A percentile compares a stretch with the other conserved stretches of the same genome.
Conservation (phyloP, 2,888 invertebrate genomes). For the Drosophila kokeensis region DNA sequence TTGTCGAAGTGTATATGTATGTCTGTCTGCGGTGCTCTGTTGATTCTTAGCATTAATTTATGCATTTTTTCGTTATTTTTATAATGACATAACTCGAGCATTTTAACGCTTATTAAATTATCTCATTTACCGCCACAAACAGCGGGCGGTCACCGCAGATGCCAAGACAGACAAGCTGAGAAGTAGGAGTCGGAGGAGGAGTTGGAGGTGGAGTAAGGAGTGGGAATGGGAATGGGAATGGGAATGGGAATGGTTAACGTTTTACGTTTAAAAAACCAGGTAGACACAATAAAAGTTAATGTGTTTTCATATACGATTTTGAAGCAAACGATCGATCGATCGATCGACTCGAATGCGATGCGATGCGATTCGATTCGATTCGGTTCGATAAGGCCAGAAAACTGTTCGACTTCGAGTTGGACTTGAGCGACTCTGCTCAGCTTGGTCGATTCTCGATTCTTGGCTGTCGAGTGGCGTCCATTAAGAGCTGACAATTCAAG, state of each 20-base stretch:
- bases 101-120: slow-evolving; percentile 85
- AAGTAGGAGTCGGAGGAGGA: neutral
- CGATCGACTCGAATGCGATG: slow-evolving; percentile 35
- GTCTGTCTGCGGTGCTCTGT: slow-evolving; percentile 7
- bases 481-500: slow-evolving; percentile 70
- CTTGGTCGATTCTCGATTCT: neutral
- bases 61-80: slow-evolving; percentile 71
- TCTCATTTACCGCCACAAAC: slow-evolving; percentile 82
- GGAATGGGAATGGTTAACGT: slow-evolving; percentile 4
- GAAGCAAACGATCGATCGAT: slow-evolving; percentile 15
- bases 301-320: slow-evolving; percentile 34
- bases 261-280: slow-evolving; percentile 44
- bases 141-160: slow-evolving; percentile 69
- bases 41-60: slow-evolving; percentile 68
- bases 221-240: neutral
- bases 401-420: neutral
- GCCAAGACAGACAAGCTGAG: neutral
- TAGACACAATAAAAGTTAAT: slow-evolving; percentile 75
- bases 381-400: slow-evolving; percentile 29
- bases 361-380: slow-evolving; percentile 24
- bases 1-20: neutral
- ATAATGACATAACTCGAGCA: slow-evolving; percentile 85
- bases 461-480: slow-evolving; percentile 33
- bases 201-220: neutral
- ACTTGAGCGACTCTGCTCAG: neutral